Conservation (phyloP, 2,113 vertebrate species). For the Pavo muticus region DNA sequence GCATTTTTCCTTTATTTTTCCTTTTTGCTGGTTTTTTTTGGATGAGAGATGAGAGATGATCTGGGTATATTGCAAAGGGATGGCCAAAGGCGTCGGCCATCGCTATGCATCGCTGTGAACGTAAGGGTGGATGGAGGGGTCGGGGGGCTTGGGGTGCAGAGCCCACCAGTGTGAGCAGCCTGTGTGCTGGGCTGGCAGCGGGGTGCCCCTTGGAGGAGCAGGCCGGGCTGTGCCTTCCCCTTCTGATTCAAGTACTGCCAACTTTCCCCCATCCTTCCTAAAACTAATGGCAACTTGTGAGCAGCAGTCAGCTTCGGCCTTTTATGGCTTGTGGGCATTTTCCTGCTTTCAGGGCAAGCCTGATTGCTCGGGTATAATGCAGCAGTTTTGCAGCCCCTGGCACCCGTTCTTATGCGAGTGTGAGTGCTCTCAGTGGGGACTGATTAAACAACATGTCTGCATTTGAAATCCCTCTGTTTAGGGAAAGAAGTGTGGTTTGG, state of each 20-base stretch:
- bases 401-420: background rate
- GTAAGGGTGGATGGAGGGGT: background rate
- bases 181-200: background rate
- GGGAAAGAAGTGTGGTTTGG: background rate
- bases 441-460: background rate
- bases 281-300: background rate
- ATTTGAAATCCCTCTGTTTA: background rate
- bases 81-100: background rate
- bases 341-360: background rate
- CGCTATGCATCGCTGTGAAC: accelerated
- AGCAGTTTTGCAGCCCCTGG: background rate
- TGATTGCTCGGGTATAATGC: background rate
- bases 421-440: background rate
- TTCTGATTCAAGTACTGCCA: background rate
- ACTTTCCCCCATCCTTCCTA: background rate
- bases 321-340: background rate
- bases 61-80: background rate
- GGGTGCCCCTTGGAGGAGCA: background rate
- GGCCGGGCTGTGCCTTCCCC: background rate
- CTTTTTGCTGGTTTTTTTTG: too few species aligned
- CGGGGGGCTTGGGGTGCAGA: background rate
- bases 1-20: too few species aligned
- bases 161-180: background rate
- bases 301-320: background rate
- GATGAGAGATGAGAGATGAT: background rate